These are phyloP conservation scores for Campylomormyrus numenius DNA, from an alignment of 2,113 vertebrate genomes.

Conservation along the genomic window DNA sequence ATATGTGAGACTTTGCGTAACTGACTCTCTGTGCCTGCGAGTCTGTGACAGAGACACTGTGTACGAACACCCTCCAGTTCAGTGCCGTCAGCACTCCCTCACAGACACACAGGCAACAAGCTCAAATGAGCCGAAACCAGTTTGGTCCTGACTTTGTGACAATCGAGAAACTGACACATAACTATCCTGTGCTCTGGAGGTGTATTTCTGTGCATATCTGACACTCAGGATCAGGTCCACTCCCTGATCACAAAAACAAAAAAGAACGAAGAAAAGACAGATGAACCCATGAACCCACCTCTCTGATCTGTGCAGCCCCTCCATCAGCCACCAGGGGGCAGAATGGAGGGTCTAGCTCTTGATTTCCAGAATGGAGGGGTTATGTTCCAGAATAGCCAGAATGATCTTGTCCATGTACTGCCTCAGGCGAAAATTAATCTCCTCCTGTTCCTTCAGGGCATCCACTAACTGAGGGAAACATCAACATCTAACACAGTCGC, in stretches of 20 bases:
- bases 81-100: background rate
- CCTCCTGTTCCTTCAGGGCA: slow-evolving; percentile 91
- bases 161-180: background rate
- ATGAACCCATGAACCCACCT: slow-evolving; percentile 27
- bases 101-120: background rate
- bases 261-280: slow-evolving; percentile 24
- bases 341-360: slow-evolving; percentile 68
- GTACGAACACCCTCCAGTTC: background rate
- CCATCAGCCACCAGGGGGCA: background rate
- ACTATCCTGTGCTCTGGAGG: background rate
- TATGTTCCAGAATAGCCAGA: slow-evolving; percentile 92
- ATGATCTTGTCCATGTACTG: slow-evolving; percentile 99
- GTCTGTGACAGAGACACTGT: background rate
- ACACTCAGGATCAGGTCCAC: background rate
- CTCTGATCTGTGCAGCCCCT: slow-evolving; percentile 29
- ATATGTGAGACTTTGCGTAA: background rate
- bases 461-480: slow-evolving; percentile 76
- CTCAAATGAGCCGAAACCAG: background rate
- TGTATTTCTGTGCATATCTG: background rate
- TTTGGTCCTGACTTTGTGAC: background rate
- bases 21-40: background rate
- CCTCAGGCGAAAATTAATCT: slow-evolving; percentile 88
- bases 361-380: slow-evolving; percentile 96
- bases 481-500: background rate
- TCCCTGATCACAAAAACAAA: background rate